These are phyloP conservation scores for Poeciliopsis gracilis DNA, from an alignment of 2,797 vertebrate genomes.

Conservation along the genomic window DNA sequence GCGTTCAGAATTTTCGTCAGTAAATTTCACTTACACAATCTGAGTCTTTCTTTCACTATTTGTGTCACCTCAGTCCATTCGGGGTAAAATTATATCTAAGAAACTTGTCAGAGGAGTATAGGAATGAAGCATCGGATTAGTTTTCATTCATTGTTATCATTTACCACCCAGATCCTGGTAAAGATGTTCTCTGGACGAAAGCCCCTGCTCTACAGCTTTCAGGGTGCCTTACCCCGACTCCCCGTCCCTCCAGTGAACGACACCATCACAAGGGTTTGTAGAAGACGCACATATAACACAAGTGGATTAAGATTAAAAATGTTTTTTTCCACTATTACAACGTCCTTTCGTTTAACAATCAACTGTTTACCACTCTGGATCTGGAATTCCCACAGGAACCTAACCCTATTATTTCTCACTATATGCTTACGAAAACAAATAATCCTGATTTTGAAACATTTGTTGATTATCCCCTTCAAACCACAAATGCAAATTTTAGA, in stretches of 20 bases:
- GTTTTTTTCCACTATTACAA: not conserved
- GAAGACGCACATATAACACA: not conserved
- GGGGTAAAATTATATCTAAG: not conserved
- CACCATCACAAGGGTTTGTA: conserved; percentile 86
- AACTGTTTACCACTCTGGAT: not conserved
- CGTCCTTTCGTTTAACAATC: not conserved
- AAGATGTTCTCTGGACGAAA: conserved; percentile 86
- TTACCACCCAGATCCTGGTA: conserved; percentile 78
- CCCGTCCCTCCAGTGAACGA: conserved; percentile 88
- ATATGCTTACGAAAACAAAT: not conserved
- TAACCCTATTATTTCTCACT: not conserved
- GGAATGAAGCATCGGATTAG: not conserved
- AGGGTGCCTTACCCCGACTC: conserved; percentile 89
- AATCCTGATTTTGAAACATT: not conserved
- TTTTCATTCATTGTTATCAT: not conserved
- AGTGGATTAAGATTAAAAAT: not conserved
- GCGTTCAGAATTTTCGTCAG: no score
- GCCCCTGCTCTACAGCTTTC: conserved; percentile 95
- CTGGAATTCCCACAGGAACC: not conserved
- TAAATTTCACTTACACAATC: not conserved
- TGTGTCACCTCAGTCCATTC: not conserved
- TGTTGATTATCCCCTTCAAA: not conserved
- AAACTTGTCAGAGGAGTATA: not conserved
- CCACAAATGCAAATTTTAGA: not conserved
- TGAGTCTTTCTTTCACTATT: not conserved